Base-by-base conservation (phyloP, 2,113 vertebrate species). In the Typhlomys cinereus region DNA sequence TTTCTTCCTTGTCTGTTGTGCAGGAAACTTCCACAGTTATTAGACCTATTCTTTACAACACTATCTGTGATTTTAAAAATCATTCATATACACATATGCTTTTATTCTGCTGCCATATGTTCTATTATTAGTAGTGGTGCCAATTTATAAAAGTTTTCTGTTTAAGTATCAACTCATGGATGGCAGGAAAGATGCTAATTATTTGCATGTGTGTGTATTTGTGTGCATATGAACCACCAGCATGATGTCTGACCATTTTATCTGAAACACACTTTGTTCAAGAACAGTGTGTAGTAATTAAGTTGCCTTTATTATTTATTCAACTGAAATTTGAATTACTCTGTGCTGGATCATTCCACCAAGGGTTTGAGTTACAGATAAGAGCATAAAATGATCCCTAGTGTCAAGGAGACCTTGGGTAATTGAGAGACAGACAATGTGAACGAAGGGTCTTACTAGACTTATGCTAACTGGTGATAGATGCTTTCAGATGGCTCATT, bases 301-400 rank as follows among this genome's bases (percentile, higher is more conserved):
- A 50, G 27, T 46, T 90, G 44, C 48, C 44, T 21, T 80, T 93
- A n/a, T 91, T 15, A 20, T 92, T 91, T 31, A 70, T 79, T 86
- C 9, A 61, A 25, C 10, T 31, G 52, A 46, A 41, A 52, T 48
- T 89, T 62, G 71, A 76, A 61, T 61, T 29, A 34, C 46, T 52
- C 13, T 92, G n/a, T 79, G 34, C 54, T 79, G 71, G 57, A 81
- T 8, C 46, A 29, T 39, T 41, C 50, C 15, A 46, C 52, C 54
- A 66, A 71, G 44, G 59, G 34, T 52, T 76, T 18, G 13, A 70
- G 14, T 87, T 75, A 75, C 46, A 88, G 21, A 94, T 12, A 90
- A 1, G 20, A 70, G 84, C 25, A 76, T n/a, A 12, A 84, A 78
- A 50, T 41, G n/a, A 25, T 67, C 27, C 21, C 20, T 52, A 34